Evolutionary conservation across 1,140 invertebrate genomes (phyloP), one percentile per base, ranked within the genome.

Genomic region (Anoplophora glabripennis): DNA sequence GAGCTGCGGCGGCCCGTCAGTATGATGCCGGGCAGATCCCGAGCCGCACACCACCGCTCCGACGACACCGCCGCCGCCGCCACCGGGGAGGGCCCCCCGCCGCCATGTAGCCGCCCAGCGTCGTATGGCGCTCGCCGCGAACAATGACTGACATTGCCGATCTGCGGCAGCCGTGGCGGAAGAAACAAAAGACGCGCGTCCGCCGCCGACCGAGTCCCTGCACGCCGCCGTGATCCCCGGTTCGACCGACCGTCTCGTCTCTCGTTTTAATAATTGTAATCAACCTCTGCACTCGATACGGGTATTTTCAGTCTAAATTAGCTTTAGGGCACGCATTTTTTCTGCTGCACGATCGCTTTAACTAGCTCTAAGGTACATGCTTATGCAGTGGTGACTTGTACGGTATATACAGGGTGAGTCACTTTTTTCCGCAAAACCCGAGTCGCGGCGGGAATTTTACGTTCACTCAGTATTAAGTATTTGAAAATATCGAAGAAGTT

Each of bases 21-120:
- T 71, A 63, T 49, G 58, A 59, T 64, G 69, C 64, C 63, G 64
- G 69, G 67, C 64, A 62, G 58, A 61, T 61, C 58, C 65, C 65
- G 61, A 36, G 58, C 44, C 28, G 42, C 49, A 48, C 42, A 52
- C 21, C 14, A 48, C 40, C 45, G 28, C 42, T 18, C 17, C 34
- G 44, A n/a, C n/a, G n/a, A n/a, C n/a, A n/a, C 14, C 45, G 17
- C 54, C 54, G 34, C 34, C 54, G 14, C 12, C n/a, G 33, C 10
- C 41, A 42, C 33, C 17, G 36, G 10, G 33, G 15, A 44, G 40
- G 44, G n/a, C 41, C 45, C 47, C 48, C 44, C 47, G 56, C 49
- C 52, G 57, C 55, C 51, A 49, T 47, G 57, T 10, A 44, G 28
- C 12, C 28, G 49, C 35, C 1, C 18, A 4, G 38, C 49, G 41